A percentile compares a stretch with the other conserved stretches of the same genome.
phyloP scores from a whole-genome alignment of 2,113 vertebrate genomes.

The Xenotilapia caudafasciata region DNA sequence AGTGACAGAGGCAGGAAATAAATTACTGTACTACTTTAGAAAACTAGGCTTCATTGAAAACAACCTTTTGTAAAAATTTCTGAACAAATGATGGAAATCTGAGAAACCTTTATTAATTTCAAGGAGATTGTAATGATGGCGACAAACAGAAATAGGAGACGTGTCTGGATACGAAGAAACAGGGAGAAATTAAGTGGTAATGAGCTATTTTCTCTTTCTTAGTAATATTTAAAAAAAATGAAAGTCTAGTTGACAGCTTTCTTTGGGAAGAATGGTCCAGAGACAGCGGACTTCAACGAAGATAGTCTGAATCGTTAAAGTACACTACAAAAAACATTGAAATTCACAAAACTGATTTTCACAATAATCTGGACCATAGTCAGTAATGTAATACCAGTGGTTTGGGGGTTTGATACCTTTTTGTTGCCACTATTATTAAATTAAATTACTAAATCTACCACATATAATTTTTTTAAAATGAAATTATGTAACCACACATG shows the following conservation, averaged over 20 bases:
- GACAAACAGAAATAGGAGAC: neutral
- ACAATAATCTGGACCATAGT: neutral
- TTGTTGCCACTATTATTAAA: neutral
- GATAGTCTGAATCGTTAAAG: neutral
- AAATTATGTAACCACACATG: neutral
- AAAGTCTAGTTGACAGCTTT: neutral
- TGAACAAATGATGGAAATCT: neutral
- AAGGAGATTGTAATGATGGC: neutral
- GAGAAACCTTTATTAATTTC: neutral
- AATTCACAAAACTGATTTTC: neutral
- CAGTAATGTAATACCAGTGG: neutral
- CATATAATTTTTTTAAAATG: neutral
- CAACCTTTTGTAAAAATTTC: neutral
- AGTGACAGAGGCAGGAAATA: neutral
- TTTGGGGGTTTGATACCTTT: neutral
- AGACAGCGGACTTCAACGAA: accelerated
- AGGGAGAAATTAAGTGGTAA: neutral
- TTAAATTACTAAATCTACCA: neutral
- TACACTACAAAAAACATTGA: neutral
- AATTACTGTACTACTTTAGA: neutral
- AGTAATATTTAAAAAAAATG: neutral
- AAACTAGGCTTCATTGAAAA: neutral
- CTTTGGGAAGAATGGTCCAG: neutral
- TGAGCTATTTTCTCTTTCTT: neutral
- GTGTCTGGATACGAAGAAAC: neutral